Conservation (phyloP, 2,888 invertebrate species). For the Malthinus flaveolus region DNA sequence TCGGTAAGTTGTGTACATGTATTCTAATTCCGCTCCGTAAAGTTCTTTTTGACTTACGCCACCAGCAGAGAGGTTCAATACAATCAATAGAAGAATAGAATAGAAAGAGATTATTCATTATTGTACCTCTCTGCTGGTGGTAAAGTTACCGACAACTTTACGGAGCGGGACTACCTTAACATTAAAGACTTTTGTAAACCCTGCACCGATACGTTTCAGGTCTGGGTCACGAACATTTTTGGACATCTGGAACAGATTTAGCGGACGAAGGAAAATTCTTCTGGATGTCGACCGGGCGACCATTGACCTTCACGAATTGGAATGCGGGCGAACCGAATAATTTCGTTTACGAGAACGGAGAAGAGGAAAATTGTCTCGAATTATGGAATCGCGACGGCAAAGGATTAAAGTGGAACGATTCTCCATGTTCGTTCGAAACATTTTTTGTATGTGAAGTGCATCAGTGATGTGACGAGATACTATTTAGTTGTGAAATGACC, state of each 20-base stretch:
- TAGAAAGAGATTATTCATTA: no score
- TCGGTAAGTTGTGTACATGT: no score
- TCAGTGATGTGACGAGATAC: slow-evolving; percentile 40
- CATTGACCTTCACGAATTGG: slow-evolving; percentile 90
- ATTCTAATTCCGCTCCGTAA: no score
- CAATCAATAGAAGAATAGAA: no score
- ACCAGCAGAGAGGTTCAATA: no score
- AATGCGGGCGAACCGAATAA: slow-evolving; percentile 93
- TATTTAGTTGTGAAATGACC: not conserved
- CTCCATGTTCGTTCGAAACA: slow-evolving; percentile 91
- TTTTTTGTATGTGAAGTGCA: slow-evolving; percentile 90
- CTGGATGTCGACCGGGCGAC: slow-evolving; percentile 91
- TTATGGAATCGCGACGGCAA: slow-evolving; percentile 91
- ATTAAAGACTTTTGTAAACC: no score
- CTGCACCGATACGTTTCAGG: no score
- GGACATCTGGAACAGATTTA: slow-evolving; percentile 90
- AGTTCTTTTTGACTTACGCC: no score
- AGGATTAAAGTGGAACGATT: slow-evolving; percentile 92
- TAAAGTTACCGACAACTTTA: no score
- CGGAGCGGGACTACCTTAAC: no score
- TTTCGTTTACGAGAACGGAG: slow-evolving; percentile 90
- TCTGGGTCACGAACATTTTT: slow-evolving; percentile 88
- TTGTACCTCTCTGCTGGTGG: no score
- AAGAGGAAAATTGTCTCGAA: slow-evolving; percentile 90
- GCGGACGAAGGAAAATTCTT: slow-evolving; percentile 90